phyloP scores from a whole-genome alignment of 2,797 vertebrate genomes.

The Molossus molossus region DNA sequence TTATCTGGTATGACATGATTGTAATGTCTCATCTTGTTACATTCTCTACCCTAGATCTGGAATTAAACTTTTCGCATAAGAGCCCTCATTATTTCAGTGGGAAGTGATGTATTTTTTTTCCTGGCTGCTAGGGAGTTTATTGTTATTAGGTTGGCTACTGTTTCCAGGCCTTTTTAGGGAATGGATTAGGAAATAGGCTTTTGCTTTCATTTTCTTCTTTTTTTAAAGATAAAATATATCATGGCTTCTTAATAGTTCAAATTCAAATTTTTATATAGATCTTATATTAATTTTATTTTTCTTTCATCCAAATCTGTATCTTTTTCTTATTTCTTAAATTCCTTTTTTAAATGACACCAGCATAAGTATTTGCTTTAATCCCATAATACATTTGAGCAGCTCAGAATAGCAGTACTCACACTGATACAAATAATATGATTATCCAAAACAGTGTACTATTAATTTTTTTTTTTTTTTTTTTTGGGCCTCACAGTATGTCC shows the following conservation, averaged over 20 bases:
- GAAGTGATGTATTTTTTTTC: background rate
- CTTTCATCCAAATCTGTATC: constrained; percentile 7
- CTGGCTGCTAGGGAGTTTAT: background rate
- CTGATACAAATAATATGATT: background rate
- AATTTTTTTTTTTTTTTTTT: background rate
- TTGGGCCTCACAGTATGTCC: background rate
- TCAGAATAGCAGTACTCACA: background rate
- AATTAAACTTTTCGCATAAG: background rate
- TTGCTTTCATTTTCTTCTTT: background rate
- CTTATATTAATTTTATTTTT: background rate
- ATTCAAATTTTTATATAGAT: background rate
- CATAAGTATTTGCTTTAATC: constrained; percentile 46
- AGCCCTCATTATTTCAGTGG: background rate
- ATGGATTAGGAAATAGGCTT: background rate
- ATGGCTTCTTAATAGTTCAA: background rate
- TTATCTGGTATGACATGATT: background rate
- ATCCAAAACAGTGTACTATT: background rate
- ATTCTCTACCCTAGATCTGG: background rate
- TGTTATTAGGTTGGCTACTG: background rate
- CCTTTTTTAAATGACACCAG: constrained; percentile 17
- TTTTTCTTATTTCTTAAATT: background rate
- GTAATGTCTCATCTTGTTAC: background rate
- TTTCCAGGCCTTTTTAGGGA: constrained; percentile 3
- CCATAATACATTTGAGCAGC: background rate
- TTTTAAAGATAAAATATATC: background rate